These are phyloP conservation scores for Vulpes lagopus DNA, from an alignment of 2,113 vertebrate species.

Conservation along the genomic window DNA sequence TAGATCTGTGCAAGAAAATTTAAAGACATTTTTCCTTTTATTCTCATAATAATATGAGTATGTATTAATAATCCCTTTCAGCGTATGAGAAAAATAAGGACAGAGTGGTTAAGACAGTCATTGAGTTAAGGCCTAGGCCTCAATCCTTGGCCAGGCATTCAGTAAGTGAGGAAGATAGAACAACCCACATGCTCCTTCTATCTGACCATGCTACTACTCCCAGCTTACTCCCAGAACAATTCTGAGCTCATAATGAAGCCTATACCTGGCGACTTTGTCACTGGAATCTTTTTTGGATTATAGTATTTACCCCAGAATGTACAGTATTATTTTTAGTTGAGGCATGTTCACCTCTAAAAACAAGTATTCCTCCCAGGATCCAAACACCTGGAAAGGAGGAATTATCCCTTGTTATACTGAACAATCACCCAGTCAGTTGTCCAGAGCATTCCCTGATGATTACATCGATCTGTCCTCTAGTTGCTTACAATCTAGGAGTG, in stretches of 20 bases:
- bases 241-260: background rate
- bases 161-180: background rate
- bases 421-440: background rate
- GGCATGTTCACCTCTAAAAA: background rate
- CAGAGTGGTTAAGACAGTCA: background rate
- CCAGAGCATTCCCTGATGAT: background rate
- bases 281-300: background rate
- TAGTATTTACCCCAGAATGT: background rate
- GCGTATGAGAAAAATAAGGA: background rate
- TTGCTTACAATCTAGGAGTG: background rate
- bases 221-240: background rate
- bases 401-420: background rate
- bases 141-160: background rate
- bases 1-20: background rate
- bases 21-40: conserved; percentile 40
- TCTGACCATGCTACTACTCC: background rate
- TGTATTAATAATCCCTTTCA: background rate
- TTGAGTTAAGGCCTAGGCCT: background rate
- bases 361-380: background rate
- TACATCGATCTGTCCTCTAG: background rate
- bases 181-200: background rate
- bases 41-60: conserved; percentile 16
- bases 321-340: background rate
- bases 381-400: background rate
- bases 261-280: background rate